These are phyloP conservation scores for Mythimna ferrago DNA, from an alignment of 2,888 invertebrate genomes.

Conservation along the genomic window DNA sequence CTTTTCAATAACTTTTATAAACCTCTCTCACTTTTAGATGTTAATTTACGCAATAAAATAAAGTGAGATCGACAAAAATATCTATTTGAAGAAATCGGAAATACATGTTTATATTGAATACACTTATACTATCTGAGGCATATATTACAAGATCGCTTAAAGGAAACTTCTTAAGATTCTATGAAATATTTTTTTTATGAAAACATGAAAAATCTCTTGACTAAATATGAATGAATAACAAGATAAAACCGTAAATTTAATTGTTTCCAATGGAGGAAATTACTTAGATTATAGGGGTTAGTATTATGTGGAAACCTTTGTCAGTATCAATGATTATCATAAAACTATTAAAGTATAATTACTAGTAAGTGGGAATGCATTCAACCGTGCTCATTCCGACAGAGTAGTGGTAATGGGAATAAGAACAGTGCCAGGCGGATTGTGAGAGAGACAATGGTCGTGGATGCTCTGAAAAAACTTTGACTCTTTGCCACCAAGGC, in stretches of 20 bases:
- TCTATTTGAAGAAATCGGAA: neutral
- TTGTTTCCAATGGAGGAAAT: neutral
- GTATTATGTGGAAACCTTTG: neutral
- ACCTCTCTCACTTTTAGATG: neutral
- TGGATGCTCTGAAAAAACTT: conserved; percentile 65
- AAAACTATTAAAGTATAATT: conserved; percentile 1
- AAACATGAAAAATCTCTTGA: neutral
- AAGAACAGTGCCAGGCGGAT: conserved; percentile 63
- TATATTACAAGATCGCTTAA: neutral
- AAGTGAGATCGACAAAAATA: neutral
- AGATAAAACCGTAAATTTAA: neutral
- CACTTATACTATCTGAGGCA: neutral
- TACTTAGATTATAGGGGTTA: neutral
- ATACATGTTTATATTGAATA: neutral
- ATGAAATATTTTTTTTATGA: neutral
- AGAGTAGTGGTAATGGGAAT: conserved; percentile 61
- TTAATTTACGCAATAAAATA: neutral
- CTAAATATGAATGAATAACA: neutral
- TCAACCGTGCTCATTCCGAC: conserved; percentile 50
- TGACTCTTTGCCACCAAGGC: conserved; percentile 44
- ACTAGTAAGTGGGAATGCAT: conserved; percentile 24
- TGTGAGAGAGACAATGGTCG: conserved; percentile 69
- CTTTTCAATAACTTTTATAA: neutral
- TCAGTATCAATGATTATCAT: neutral
- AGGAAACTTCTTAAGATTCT: neutral